phyloP scores from a whole-genome alignment of 1,140 invertebrate species.

The Nasonia giraulti region DNA sequence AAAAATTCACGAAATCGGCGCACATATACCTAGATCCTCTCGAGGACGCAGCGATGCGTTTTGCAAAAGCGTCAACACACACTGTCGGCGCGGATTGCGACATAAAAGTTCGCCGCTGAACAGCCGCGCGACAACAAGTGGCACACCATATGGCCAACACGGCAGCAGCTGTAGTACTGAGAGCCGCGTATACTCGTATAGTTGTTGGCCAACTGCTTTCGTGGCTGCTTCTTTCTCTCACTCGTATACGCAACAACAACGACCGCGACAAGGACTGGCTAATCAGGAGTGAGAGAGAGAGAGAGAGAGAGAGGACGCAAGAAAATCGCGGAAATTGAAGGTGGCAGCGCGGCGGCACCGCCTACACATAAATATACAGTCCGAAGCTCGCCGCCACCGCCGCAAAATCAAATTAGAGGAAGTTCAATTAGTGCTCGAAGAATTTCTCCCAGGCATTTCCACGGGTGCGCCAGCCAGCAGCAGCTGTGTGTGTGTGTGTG shows the following conservation, averaged over 20 bases:
- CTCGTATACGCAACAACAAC: not conserved
- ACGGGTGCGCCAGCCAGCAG: slow-evolving; percentile 53
- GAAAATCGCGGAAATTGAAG: slow-evolving; percentile 6
- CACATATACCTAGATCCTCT: no score
- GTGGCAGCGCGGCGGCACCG: slow-evolving; percentile 7
- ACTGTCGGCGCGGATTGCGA: not conserved
- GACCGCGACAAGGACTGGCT: not conserved
- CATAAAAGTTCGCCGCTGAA: not conserved
- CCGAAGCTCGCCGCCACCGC: slow-evolving; percentile 45
- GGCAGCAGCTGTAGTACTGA: not conserved
- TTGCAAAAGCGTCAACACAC: not conserved
- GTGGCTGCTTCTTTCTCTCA: not conserved
- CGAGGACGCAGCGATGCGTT: not conserved
- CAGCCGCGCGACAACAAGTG: slow-evolving; percentile 23
- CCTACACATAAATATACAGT: not conserved
- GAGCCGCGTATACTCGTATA: not conserved
- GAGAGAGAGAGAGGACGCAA: not conserved
- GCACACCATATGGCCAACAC: slow-evolving; percentile 6
- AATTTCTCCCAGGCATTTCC: slow-evolving; percentile 63
- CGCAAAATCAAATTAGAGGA: slow-evolving; percentile 68
- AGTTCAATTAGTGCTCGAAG: slow-evolving; percentile 70
- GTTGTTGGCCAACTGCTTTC: not conserved
- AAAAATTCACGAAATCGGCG: not conserved
- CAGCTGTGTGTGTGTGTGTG: not conserved
- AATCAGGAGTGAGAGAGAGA: not conserved